Base-by-base conservation (phyloP, 1,140 invertebrate species). In the Achatina immaculata region DNA sequence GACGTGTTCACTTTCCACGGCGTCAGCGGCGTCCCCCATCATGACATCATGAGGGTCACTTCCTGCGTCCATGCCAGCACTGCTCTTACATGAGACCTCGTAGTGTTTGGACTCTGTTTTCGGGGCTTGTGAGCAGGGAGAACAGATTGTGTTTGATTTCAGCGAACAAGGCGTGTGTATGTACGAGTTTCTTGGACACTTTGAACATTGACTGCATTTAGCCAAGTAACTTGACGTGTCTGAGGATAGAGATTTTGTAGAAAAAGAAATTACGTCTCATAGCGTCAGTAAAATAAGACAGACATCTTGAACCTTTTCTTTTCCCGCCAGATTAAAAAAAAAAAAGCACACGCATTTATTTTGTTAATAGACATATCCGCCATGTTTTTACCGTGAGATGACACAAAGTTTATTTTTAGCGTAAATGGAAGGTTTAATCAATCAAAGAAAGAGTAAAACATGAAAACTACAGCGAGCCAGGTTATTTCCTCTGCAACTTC, bases 21-120 rank as follows among this genome's bases (percentile, higher is more conserved):
- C 38, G 16, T 40, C 69, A 72, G 65, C 3, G 28, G 65, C 65
- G n/a, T 66, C 65, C n/a, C 65, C 65, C 14, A 34, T 66, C 65
- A 66, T 38, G 31, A 66, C 9, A 31, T 38, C 65, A 9, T 38
- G 36, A 1, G 7, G 65, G 65, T 40, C 38, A 1, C 1, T 72
- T 24, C n/a, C n/a, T 72, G 3, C 31, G 4, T 19, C 7, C 24
- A 42, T 11, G 11, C 16, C 24, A 1, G 16, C 69, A 14, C 69
- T n/a, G 9, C 24, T n/a, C 24, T 7, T n/a, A 28, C 69, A 72
- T 6, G 28, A 28, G 3, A 16, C 11, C 19, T 7, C 6, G 72
- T 40, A 75, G 21, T 48, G 16, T 43, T 55, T 28, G n/a, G 45
- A 75, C 45, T 75, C 55, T 7, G 31, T 55, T 34, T 40, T 16